phyloP scores from a whole-genome alignment of 35 echinoderm and acorn worm genomes.

The Amphiura filiformis region DNA sequence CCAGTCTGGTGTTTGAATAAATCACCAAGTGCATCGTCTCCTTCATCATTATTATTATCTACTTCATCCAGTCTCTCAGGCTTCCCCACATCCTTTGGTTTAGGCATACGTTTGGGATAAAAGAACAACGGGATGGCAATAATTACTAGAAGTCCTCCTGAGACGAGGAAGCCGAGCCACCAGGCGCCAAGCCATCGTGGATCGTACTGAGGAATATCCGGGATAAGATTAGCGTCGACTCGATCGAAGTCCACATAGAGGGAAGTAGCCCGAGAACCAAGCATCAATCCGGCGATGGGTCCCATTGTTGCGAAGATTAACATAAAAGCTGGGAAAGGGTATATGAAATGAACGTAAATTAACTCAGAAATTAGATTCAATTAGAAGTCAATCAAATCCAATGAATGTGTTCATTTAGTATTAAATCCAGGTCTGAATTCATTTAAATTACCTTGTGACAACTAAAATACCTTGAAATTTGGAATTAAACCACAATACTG shows the following conservation, averaged over 20 bases:
- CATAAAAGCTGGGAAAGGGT: neutral
- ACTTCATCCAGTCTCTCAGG: neutral
- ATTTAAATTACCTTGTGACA: too few species aligned
- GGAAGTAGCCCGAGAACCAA: neutral
- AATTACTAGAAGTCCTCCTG: constrained; percentile 19
- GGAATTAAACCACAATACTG: too few species aligned
- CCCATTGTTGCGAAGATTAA: neutral
- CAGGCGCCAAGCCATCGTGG: constrained; percentile 80
- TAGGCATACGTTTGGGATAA: constrained; percentile 13
- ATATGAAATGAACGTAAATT: neutral
- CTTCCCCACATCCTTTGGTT: neutral
- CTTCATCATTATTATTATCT: neutral
- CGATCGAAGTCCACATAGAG: constrained; percentile 59
- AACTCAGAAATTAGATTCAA: too few species aligned
- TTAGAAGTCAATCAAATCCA: too few species aligned
- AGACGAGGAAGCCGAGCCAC: constrained; percentile 67
- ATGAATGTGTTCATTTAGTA: too few species aligned
- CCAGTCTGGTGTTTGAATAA: neutral
- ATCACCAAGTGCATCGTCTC: neutral
- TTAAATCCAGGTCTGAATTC: too few species aligned
- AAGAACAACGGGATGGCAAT: constrained; percentile 40
- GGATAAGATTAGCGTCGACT: constrained; percentile 19
- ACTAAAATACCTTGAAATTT: too few species aligned
- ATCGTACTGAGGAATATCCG: constrained; percentile 36
- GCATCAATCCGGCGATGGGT: neutral